These are phyloP conservation scores for Rutpela maculata DNA, from an alignment of 2,888 invertebrate genomes.

Conservation along the genomic window DNA sequence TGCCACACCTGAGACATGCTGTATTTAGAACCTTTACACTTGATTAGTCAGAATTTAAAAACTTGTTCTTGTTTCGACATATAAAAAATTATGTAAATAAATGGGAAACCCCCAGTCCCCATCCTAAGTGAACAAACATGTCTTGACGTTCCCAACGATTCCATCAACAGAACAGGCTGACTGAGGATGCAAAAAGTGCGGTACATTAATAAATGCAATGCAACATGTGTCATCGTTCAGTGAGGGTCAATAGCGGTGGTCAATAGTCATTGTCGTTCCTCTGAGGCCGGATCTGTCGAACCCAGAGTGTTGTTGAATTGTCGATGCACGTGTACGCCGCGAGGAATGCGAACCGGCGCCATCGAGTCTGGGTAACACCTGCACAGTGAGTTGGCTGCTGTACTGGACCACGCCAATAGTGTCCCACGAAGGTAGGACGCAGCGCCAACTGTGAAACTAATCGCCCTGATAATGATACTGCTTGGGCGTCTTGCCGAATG, in stretches of 20 bases:
- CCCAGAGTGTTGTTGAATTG: slow-evolving; percentile 44
- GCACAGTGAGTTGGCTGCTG: slow-evolving; percentile 72
- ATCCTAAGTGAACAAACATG: neutral
- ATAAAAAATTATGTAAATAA: neutral
- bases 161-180: neutral
- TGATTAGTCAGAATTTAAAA: neutral
- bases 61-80: neutral
- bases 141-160: neutral
- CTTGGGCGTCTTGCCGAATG: slow-evolving; percentile 1
- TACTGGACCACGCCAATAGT: slow-evolving; percentile 67
- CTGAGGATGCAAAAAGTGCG: neutral
- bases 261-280: slow-evolving; percentile 36
- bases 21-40: neutral
- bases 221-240: slow-evolving; percentile 31
- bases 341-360: slow-evolving; percentile 80
- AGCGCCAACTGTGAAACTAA: slow-evolving; percentile 41
- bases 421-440: slow-evolving; percentile 64
- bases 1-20: neutral
- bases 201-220: slow-evolving; percentile 9
- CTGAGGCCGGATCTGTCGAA: slow-evolving; percentile 47
- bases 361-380: slow-evolving; percentile 81
- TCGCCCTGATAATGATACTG: slow-evolving; percentile 13
- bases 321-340: slow-evolving; percentile 73
- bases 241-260: slow-evolving; percentile 31
- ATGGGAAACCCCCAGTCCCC: neutral